phyloP scores from a whole-genome alignment of 2,797 vertebrate species.

The Prunella strophiata region DNA sequence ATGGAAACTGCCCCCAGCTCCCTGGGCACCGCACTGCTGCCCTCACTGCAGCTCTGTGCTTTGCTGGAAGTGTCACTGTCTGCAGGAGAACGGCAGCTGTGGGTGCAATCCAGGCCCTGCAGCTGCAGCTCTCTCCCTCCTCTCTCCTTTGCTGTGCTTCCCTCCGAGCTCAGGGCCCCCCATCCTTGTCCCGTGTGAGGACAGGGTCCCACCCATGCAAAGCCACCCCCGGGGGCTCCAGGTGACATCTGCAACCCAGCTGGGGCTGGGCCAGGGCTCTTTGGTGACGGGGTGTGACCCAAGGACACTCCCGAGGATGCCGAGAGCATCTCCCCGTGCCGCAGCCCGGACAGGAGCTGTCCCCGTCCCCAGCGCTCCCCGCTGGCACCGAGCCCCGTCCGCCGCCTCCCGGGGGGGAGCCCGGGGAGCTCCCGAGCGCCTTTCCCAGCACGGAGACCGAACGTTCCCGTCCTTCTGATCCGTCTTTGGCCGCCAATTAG shows the following conservation, averaged over 20 bases:
- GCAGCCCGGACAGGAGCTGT: not conserved
- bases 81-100: not conserved
- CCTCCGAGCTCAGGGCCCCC: not conserved
- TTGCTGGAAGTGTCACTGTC: not conserved
- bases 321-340: fast-evolving
- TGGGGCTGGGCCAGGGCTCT: fast-evolving
- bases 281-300: fast-evolving
- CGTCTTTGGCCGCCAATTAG: constrained; percentile 26
- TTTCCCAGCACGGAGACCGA: not conserved
- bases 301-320: fast-evolving
- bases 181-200: not conserved
- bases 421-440: not conserved
- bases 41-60: not conserved
- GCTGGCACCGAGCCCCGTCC: not conserved
- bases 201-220: not conserved
- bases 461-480: not conserved
- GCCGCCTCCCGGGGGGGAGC: not conserved
- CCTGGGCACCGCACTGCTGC: fast-evolving
- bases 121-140: not conserved
- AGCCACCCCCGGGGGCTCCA: fast-evolving
- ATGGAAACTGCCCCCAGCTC: fast-evolving
- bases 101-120: not conserved
- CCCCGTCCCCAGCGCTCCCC: fast-evolving
- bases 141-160: not conserved
- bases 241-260: not conserved